A percentile compares a stretch with the other conserved stretches of the same genome.
Evolutionary conservation across 2,888 invertebrate species (phyloP).

Genomic region (Lithophane semibrunnea): DNA sequence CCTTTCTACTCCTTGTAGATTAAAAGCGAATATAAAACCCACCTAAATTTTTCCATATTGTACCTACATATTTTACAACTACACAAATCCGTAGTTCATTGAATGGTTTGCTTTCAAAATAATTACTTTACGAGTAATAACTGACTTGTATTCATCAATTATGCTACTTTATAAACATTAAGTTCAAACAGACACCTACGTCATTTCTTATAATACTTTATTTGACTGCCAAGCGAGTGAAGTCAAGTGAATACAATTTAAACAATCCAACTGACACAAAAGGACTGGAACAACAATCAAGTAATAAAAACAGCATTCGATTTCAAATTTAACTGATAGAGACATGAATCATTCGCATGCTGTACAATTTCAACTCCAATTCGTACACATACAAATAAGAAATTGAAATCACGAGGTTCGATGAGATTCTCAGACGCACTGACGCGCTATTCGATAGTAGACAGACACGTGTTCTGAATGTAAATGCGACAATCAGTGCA

Average conservation of each 20-base stretch:
- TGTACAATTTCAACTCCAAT: conserved; percentile 47
- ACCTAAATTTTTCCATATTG: neutral
- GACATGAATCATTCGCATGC: conserved; percentile 60
- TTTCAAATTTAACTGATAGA: conserved; percentile 53
- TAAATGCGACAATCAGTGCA: conserved; percentile 58
- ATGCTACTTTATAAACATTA: conserved; percentile 9
- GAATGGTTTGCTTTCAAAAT: neutral
- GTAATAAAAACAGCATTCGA: conserved; percentile 52
- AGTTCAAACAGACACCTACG: neutral
- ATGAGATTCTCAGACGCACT: conserved; percentile 65
- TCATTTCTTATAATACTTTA: conserved; percentile 22
- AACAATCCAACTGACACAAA: conserved; percentile 37
- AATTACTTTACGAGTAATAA: neutral
- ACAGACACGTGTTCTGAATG: conserved; percentile 58
- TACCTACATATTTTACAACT: neutral
- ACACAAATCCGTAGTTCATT: neutral
- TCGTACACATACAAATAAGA: conserved; percentile 56
- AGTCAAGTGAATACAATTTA: conserved; percentile 48
- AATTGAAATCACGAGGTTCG: conserved; percentile 63
- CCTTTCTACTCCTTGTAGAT: neutral
- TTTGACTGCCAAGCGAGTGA: conserved; percentile 22
- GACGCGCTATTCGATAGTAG: conserved; percentile 63
- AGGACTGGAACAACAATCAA: conserved; percentile 51
- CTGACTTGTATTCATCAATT: neutral
- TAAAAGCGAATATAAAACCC: neutral